These are phyloP conservation scores for Apodemia hepburni DNA, from an alignment of 2,888 invertebrate genomes.

Conservation along the genomic window DNA sequence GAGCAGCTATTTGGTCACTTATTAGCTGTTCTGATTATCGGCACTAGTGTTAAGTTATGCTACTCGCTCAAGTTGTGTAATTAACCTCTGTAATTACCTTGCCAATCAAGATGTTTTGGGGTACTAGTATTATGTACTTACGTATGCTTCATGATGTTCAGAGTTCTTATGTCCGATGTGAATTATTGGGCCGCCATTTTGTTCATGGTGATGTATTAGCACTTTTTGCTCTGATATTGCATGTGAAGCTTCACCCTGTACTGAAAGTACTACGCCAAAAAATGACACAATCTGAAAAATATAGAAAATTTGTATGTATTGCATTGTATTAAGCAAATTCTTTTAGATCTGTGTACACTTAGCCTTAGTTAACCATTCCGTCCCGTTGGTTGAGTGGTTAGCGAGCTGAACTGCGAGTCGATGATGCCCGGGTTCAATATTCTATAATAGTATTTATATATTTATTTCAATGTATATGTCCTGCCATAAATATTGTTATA, in stretches of 20 bases:
- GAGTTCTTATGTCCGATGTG: slow-evolving; percentile 23
- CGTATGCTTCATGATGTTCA: slow-evolving; percentile 30
- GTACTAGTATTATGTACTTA: slow-evolving; percentile 19
- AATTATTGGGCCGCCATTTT: slow-evolving; percentile 2
- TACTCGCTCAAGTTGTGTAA: background rate
- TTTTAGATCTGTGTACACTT: too few relatives aligned
- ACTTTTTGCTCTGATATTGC: slow-evolving; percentile 32
- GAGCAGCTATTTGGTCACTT: too few relatives aligned
- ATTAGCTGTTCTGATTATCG: too few relatives aligned
- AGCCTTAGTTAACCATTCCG: too few relatives aligned
- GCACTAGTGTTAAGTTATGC: background rate
- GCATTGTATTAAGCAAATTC: too few relatives aligned
- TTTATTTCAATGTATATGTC: too few relatives aligned
- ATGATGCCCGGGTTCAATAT: too few relatives aligned
- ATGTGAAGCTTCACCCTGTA: slow-evolving; percentile 25
- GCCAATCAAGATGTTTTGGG: slow-evolving; percentile 3
- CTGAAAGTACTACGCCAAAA: slow-evolving; percentile 25
- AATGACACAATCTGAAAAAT: slow-evolving; percentile 26
- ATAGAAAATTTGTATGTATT: too few relatives aligned
- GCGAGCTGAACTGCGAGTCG: too few relatives aligned
- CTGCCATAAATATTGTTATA: too few relatives aligned
- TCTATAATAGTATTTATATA: too few relatives aligned
- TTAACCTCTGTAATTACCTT: background rate
- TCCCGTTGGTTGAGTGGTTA: too few relatives aligned
- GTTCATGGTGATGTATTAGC: slow-evolving; percentile 26